Conservation (phyloP, 2,113 vertebrate species). For the Channa argus region DNA sequence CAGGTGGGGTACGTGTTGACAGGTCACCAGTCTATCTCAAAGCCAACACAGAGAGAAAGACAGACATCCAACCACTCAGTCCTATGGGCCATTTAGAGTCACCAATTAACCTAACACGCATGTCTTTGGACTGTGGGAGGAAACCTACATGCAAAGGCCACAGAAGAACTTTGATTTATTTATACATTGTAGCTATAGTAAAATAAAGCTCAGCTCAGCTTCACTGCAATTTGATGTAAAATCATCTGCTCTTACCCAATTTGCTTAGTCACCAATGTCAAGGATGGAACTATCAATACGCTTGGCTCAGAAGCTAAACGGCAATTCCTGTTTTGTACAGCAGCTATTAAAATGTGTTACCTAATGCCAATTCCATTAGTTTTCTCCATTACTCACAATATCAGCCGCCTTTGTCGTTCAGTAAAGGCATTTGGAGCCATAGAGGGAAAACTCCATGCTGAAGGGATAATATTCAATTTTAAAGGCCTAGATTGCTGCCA, state of each 20-base stretch:
- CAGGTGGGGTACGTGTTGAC: no score
- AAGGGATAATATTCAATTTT: constrained; percentile 68
- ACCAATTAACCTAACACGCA: no score
- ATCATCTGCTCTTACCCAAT: constrained; percentile 38
- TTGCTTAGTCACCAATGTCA: constrained; percentile 36
- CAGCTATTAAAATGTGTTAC: constrained; percentile 63
- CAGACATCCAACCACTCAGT: no score
- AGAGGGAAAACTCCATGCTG: constrained; percentile 52
- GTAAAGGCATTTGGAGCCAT: constrained; percentile 50
- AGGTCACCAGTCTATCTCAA: no score
- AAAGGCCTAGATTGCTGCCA: constrained; percentile 67
- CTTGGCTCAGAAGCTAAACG: constrained; percentile 42
- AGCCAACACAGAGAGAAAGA: no score
- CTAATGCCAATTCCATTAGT: constrained; percentile 68
- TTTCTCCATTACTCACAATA: constrained; percentile 67
- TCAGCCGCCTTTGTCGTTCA: constrained; percentile 65
- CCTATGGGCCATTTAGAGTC: no score
- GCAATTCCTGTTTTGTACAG: constrained; percentile 40
- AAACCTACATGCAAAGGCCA: no score
- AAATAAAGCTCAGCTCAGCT: constrained; percentile 61
- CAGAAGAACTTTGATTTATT: no score
- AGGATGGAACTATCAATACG: constrained; percentile 56
- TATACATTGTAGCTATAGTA: constrained; percentile 39
- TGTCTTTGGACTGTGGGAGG: no score
- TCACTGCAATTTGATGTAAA: constrained; percentile 61